phyloP scores from a whole-genome alignment of 2,888 invertebrate genomes.

The Muschampia plurimacula region DNA sequence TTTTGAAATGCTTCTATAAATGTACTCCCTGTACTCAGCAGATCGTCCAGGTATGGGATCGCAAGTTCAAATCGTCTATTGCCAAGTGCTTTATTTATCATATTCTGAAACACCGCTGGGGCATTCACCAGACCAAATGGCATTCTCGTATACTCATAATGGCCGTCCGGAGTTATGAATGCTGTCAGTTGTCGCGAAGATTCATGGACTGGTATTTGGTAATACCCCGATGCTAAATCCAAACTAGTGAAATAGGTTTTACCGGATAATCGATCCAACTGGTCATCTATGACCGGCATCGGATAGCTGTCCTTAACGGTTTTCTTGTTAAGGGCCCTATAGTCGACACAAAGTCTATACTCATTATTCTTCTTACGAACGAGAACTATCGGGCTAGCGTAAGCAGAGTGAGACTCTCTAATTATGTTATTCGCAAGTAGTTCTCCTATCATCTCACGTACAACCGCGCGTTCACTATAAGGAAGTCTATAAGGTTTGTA shows the following conservation, averaged over 20 bases:
- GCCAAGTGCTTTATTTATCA: conserved; percentile 6
- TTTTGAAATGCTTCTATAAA: conserved; percentile 9
- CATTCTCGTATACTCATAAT: conserved; percentile 29
- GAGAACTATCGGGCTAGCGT: conserved; percentile 50
- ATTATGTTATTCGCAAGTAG: background rate
- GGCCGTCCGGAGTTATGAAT: conserved; percentile 31
- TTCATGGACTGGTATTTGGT: conserved; percentile 1
- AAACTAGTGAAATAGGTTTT: conserved; percentile 5
- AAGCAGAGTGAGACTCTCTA: conserved; percentile 42
- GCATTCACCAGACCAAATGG: conserved; percentile 12
- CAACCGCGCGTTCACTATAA: background rate
- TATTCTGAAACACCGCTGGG: conserved; percentile 2
- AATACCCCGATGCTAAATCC: background rate
- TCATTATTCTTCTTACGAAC: conserved; percentile 43
- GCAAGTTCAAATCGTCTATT: background rate
- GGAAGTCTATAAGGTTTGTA: conserved; percentile 10
- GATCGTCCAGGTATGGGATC: background rate
- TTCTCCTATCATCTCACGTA: background rate
- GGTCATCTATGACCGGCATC: conserved; percentile 11
- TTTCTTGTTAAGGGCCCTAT: conserved; percentile 38
- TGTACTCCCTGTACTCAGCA: background rate
- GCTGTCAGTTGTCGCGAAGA: conserved; percentile 9
- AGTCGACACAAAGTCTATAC: conserved; percentile 48
- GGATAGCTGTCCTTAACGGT: conserved; percentile 51
- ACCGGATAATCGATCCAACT: background rate